Conservation (phyloP, 2,888 invertebrate genomes). For the Hetaerina titia region DNA sequence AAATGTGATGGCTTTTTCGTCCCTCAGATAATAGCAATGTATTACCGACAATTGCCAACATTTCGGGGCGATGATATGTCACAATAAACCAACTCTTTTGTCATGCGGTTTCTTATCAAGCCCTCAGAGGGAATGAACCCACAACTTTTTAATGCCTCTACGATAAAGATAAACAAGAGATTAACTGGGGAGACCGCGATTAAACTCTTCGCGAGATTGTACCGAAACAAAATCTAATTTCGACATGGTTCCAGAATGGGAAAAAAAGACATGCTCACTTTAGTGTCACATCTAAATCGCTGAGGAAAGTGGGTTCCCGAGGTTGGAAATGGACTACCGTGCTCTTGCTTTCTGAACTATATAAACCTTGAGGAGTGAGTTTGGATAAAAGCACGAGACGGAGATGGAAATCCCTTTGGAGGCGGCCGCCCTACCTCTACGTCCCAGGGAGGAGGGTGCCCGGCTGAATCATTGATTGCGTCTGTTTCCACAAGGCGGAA, state of each 20-base stretch:
- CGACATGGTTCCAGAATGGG: neutral
- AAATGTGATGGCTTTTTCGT: no score
- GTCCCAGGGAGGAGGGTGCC: neutral
- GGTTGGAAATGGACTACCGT: neutral
- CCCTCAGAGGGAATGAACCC: neutral
- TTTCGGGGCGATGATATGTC: neutral
- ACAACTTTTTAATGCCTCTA: neutral
- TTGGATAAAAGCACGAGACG: neutral
- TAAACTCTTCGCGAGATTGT: no score
- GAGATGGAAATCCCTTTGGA: neutral
- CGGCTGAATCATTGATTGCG: slow-evolving; percentile 55
- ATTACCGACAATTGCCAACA: neutral
- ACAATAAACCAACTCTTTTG: neutral
- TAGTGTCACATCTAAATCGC: neutral
- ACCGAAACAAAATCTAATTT: no score
- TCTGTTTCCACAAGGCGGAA: slow-evolving; percentile 17
- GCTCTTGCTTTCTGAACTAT: neutral
- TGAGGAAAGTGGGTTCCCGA: neutral
- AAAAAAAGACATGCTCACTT: neutral
- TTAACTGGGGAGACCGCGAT: no score
- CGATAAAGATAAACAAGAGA: no score
- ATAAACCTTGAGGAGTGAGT: neutral
- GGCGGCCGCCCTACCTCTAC: neutral
- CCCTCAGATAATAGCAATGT: neutral
- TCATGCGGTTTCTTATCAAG: neutral